Conservation (phyloP, 92 coral and sea anemone species). For the Epizoanthus scotinus region DNA sequence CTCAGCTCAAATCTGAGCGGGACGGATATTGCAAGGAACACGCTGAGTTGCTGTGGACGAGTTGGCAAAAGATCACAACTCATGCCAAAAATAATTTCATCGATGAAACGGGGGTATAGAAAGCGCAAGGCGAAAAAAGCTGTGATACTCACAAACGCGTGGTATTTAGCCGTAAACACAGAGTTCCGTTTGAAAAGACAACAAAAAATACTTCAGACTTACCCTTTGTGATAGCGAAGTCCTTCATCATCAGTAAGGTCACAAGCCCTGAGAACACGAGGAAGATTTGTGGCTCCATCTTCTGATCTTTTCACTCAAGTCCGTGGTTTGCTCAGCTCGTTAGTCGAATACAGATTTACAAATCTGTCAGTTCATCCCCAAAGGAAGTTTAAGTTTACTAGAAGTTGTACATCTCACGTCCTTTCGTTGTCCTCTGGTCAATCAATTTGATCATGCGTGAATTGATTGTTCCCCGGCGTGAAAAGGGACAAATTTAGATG, state of each 20-base stretch:
- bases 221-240: slow-evolving; percentile 16
- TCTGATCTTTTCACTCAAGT: neutral
- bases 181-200: neutral
- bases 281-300: slow-evolving; percentile 1
- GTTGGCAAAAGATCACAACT: neutral
- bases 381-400: neutral
- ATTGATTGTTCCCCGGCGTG: slow-evolving; percentile 7
- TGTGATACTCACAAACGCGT: neutral
- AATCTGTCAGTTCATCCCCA: too few species aligned
- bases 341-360: neutral
- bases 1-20: neutral
- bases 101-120: slow-evolving; percentile 1
- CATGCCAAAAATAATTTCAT: slow-evolving; percentile 1
- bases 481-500: slow-evolving; percentile 7
- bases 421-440: neutral
- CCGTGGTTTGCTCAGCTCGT: neutral
- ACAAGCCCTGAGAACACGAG: slow-evolving; percentile 11
- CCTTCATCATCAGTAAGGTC: neutral
- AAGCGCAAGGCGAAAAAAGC: neutral
- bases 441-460: slow-evolving; percentile 22
- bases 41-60: slow-evolving; percentile 11
- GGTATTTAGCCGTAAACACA: slow-evolving; percentile 1
- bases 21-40: neutral
- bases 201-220: neutral
- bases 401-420: neutral